Evolutionary conservation across 2,113 vertebrate genomes (phyloP).

Genomic region (Burhinus oedicnemus): DNA sequence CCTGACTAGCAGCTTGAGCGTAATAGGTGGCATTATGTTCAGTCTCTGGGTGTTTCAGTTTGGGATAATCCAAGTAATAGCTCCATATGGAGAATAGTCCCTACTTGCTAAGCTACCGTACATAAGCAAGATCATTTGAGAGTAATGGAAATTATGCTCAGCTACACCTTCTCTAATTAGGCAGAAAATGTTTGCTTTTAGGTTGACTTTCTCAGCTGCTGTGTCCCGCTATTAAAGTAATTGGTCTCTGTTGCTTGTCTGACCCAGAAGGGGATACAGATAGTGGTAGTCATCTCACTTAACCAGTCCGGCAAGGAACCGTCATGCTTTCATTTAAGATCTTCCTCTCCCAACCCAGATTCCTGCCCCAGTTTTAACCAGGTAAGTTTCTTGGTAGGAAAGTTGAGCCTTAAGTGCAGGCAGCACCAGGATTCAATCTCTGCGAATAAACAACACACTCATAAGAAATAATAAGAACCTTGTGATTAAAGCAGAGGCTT

Average conservation of each 20-base stretch:
- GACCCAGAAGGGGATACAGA: not conserved
- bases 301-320: constrained; percentile 15
- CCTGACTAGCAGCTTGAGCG: not conserved
- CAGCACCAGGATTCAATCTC: not conserved
- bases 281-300: not conserved
- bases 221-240: constrained; percentile 9
- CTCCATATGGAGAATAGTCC: not conserved
- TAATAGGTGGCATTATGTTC: not conserved
- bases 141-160: not conserved
- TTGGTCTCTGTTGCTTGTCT: not conserved
- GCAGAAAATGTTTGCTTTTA: constrained; percentile 4
- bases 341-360: not conserved
- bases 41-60: not conserved
- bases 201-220: not conserved
- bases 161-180: not conserved
- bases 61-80: not conserved
- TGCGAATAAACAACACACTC: not conserved
- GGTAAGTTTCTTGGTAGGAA: not conserved
- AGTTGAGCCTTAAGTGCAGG: not conserved
- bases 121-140: not conserved
- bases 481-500: not conserved
- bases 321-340: not conserved
- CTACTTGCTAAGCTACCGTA: not conserved
- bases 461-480: not conserved
- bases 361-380: not conserved